Evolutionary conservation across 2,888 invertebrate species (phyloP), one percentile per base, ranked within the genome.

Genomic region (Stomorhina lunata): DNA sequence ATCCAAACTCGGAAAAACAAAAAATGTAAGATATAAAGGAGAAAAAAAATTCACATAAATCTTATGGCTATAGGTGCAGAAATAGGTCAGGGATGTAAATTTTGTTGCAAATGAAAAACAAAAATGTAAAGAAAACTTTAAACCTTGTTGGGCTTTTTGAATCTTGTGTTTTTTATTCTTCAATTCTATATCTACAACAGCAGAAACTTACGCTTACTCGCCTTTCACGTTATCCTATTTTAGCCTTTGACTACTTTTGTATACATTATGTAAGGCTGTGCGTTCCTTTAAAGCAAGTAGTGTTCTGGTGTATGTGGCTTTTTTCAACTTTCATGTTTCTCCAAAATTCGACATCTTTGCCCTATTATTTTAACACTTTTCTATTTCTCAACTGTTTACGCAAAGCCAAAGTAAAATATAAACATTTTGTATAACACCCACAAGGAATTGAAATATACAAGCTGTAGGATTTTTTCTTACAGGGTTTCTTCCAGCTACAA

Each of bases 11-110:
- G n/a, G n/a, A n/a, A n/a, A n/a, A n/a, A n/a, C n/a, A n/a, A n/a
- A n/a, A n/a, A n/a, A n/a, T n/a, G n/a, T n/a, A n/a, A n/a, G n/a
- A n/a, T n/a, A n/a, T n/a, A n/a, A n/a, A n/a, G n/a, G n/a, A n/a
- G n/a, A n/a, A n/a, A n/a, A n/a, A n/a, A n/a, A n/a, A n/a, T n/a
- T n/a, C 29, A 63, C 48, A 55, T 75, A 68, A 53, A 55, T 80
- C 68, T 45, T 80, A 61, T 34, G 68, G 50, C 53, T 55, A 68
- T 45, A 75, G 22, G 48, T 59, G 37, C 43, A 59, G 57, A 76
- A 80, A 80, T 80, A 71, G 80, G 80, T 71, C 80, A 80, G 75
- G 69, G 76, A 80, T 80, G 80, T 80, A 76, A 75, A 76, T 63
- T 69, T 59, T 27, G 9, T 32, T 43, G n/a, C 1, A 2, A 27